Evolutionary conservation across 1,140 invertebrate genomes (phyloP), one percentile per base, ranked within the genome.

Genomic region (Bombus pyrosoma): DNA sequence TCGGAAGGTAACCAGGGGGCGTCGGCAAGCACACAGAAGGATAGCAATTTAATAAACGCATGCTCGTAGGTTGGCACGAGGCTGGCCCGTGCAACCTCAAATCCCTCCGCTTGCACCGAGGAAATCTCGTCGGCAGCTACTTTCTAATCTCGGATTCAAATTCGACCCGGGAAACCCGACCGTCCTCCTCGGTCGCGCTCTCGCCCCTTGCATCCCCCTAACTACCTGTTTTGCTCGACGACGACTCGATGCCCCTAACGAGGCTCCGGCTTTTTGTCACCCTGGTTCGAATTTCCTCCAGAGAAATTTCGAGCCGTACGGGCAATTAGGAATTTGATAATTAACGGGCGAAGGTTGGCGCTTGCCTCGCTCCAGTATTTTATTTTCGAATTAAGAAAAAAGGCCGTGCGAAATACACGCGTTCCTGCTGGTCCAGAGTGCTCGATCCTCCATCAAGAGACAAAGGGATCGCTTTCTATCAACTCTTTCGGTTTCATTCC

Each of bases 31-130:
- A 53, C 74, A 59, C 76, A 59, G 74, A 47, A 86, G 88, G 83
- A 91, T 91, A 87, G 88, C 92, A 92, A 93, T 92, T 93, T 92
- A 93, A 92, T 93, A 92, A 93, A 91, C 90, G 90, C 87, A 81
- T 83, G 81, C 89, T 86, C 81, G 43, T 68, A 87, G 89, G 78
- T 91, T 87, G 83, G 32, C 75, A 74, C 76, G 78, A 89, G 71
- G 8, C 47, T 66, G 12, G 39, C 85, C 87, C 80, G 69, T 80
- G 85, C 84, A 68, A 77, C 87, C 90, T 91, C 87, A 78, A 88
- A 88, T 83, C 86, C 81, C 77, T 53, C 3, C n/a, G 69, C 75
- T 32, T 47, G 78, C 76, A 32, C 12, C 78, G 39, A 71, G 62
- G 41, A 68, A 74, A 84, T 78, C 77, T 75, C 86, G 22, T 8